Evolutionary conservation across 2,888 invertebrate species (phyloP).

Genomic region (Capitulum mitella): DNA sequence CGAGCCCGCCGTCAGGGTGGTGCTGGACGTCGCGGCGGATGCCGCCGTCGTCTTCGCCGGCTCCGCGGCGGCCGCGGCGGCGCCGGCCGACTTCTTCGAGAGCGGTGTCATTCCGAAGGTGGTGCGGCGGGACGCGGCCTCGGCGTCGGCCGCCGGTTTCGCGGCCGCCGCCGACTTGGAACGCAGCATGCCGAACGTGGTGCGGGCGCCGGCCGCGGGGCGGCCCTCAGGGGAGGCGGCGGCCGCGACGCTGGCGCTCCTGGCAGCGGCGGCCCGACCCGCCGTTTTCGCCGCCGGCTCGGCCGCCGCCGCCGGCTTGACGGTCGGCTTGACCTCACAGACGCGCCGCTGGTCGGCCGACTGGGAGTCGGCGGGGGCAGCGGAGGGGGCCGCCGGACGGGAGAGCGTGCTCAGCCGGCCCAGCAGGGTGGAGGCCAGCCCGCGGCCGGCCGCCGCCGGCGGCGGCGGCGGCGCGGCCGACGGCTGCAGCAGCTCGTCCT

Average conservation of each 20-base stretch:
- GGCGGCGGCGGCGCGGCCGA: not conserved
- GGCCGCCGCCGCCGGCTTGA: not conserved
- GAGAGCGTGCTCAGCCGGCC: not conserved
- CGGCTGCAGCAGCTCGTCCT: slow-evolving; percentile 10
- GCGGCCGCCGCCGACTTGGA: not conserved
- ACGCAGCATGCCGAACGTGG: not conserved
- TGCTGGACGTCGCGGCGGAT: too few species aligned
- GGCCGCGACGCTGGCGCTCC: not conserved
- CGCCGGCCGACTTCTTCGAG: not conserved
- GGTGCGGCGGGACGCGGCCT: too few species aligned
- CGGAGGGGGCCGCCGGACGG: not conserved
- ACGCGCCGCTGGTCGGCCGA: not conserved
- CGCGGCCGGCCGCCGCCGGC: not conserved
- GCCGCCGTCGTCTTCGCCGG: too few species aligned
- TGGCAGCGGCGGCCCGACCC: not conserved
- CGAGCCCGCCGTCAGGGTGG: too few species aligned
- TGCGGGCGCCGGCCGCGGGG: too few species aligned
- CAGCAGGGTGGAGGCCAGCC: not conserved
- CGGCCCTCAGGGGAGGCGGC: too few species aligned
- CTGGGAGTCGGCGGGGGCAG: too few species aligned
- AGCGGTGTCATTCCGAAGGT: not conserved
- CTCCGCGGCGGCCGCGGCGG: not conserved
- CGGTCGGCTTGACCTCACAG: not conserved
- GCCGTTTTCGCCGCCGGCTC: not conserved
- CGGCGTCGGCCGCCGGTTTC: not conserved